A percentile compares a stretch with the other conserved stretches of the same genome.
Conservation (phyloP, 2,113 vertebrate genomes). For the Procavia capensis region DNA sequence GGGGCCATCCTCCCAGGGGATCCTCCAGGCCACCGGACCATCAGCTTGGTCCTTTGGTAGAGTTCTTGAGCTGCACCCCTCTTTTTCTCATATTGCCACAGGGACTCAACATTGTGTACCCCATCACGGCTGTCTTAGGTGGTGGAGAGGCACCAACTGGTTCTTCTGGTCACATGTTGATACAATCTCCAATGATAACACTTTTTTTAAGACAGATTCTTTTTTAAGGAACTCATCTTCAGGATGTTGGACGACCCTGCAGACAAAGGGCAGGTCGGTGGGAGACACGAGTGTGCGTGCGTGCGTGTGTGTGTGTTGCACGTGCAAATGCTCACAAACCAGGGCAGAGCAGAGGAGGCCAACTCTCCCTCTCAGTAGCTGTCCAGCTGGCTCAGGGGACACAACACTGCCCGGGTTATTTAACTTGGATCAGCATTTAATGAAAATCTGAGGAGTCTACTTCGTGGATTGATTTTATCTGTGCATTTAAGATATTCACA, state of each 20-base stretch:
- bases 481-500: not conserved
- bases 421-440: not conserved
- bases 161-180: too few species aligned
- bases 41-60: too few species aligned
- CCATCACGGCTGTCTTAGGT: too few species aligned
- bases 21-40: too few species aligned
- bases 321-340: too few species aligned
- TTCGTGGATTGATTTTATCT: not conserved
- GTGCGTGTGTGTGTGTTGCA: too few species aligned
- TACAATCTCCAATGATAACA: too few species aligned
- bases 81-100: too few species aligned
- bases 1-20: too few species aligned
- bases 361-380: not conserved
- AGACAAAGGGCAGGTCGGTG: slow-evolving; percentile 55
- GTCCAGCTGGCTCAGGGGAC: not conserved
- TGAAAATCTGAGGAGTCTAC: not conserved
- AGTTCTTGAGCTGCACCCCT: too few species aligned
- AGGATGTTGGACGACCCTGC: not conserved
- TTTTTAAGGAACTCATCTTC: not conserved
- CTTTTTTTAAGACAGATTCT: not conserved
- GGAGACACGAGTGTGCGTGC: slow-evolving; percentile 10
- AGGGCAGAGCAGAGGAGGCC: slow-evolving; percentile 21
- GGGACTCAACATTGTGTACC: too few species aligned
- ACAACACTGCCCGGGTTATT: not conserved
- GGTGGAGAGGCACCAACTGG: too few species aligned